Base-by-base conservation (phyloP, 2,888 invertebrate species). In the Danaus chrysippus region DNA sequence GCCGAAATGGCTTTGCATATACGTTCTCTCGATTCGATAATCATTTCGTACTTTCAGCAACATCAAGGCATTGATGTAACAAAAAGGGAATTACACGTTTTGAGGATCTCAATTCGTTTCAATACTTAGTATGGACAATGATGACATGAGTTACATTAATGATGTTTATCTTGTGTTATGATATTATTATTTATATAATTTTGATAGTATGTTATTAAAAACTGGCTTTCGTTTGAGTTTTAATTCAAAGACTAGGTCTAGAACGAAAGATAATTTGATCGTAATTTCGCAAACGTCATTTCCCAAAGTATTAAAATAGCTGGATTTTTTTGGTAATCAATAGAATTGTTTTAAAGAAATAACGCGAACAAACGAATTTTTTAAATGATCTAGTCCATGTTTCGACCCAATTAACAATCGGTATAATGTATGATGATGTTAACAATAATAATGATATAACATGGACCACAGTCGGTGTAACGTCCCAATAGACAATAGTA, bases 131-230 rank as follows among this genome's bases (percentile, higher is more conserved):
- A 71, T 76, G 79, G 82, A 72, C 75, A 75, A 83, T 82, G 79
- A 82, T 77, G 76, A 77, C 78, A 77, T 78, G 77, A 74, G 72
- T 76, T 73, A 75, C 77, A 87, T 85, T 86, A 83, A 88, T 87
- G 86, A 84, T 80, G 72, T 68, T 70, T 62, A 68, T 62, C 68
- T 69, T 78, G 78, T 34, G 6, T 34, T 34, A 5, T 34, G 23
- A 34, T 42, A 42, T 43, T 56, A 15, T 15, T 43, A 13, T 46
- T 42, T 57, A 52, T 61, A 61, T 42, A 42, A 57, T 23, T 54
- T 54, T 41, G 10, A 58, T 12, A 9, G 19, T 43, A 41, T 42
- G 41, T 46, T 54, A 49, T 13, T 19, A 10, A 19, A 1, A 52
- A 52, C 23, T 6, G 23, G 23, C 23, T 6, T 5, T 34, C 8